These are phyloP conservation scores for Empidonax traillii DNA, from an alignment of 2,113 vertebrate species.

Conservation along the genomic window DNA sequence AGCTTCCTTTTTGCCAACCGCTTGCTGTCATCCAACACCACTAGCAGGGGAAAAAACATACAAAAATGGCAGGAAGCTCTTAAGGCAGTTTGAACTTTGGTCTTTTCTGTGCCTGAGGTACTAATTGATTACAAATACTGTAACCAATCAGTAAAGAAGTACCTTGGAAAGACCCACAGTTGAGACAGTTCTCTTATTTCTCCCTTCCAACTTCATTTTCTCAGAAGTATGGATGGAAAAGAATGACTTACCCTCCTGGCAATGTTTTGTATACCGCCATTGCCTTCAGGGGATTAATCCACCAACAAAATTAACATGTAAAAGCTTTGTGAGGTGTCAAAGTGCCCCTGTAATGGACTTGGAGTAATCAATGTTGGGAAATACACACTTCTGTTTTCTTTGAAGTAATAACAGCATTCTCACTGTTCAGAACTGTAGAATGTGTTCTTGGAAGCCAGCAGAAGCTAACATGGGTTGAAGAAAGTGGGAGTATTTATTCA, in stretches of 20 bases:
- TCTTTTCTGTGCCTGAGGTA: background rate
- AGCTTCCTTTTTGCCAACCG: constrained; percentile 93
- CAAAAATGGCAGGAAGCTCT: background rate
- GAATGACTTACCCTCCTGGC: background rate
- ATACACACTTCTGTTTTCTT: background rate
- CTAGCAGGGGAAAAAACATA: constrained; percentile 61
- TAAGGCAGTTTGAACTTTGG: background rate
- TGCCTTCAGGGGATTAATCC: background rate
- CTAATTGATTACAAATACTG: background rate
- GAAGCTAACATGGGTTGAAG: background rate
- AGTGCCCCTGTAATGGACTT: rapidly evolving
- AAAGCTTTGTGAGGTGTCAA: background rate
- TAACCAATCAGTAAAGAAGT: background rate
- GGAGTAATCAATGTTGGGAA: background rate
- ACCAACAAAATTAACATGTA: background rate
- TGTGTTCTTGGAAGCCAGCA: background rate
- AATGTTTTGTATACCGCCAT: background rate
- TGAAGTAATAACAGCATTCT: background rate
- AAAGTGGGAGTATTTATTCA: background rate
- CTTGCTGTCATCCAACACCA: constrained; percentile 97
- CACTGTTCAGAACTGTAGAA: background rate
- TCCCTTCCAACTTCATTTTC: background rate
- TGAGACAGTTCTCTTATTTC: background rate
- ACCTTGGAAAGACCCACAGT: background rate
- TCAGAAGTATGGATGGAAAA: background rate